phyloP scores from a whole-genome alignment of 2,113 vertebrate species.

The Hippocampus zosterae region DNA sequence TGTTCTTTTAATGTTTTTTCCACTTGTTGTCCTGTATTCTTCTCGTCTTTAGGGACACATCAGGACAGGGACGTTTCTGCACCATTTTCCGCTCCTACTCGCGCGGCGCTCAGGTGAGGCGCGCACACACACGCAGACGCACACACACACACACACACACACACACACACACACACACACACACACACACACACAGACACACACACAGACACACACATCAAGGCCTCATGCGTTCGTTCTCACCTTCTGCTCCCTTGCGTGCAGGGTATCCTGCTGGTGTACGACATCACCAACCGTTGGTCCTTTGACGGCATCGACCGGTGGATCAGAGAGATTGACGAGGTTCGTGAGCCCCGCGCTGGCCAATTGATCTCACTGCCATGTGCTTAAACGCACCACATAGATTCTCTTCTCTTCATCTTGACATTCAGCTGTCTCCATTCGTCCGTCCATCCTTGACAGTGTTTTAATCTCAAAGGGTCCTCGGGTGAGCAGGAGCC shows the following conservation, averaged over 20 bases:
- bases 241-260: not conserved
- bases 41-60: slow-evolving; percentile 85
- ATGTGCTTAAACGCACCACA: not conserved
- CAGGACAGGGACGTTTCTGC: slow-evolving; percentile 96
- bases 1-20: no score
- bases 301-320: slow-evolving; percentile 98
- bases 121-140: not conserved
- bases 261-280: slow-evolving; percentile 95
- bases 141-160: not conserved
- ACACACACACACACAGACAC: no score
- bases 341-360: slow-evolving; percentile 70
- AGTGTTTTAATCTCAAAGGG: no score
- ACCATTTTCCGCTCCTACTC: slow-evolving; percentile 99
- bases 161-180: not conserved
- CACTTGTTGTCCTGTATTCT: slow-evolving; percentile 7
- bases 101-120: slow-evolving; percentile 91
- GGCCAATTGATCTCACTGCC: not conserved
- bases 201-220: not conserved
- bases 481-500: no score
- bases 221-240: no score
- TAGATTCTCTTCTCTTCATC: not conserved
- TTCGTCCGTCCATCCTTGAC: no score
- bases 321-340: slow-evolving; percentile 98
- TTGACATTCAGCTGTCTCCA: not conserved
- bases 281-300: slow-evolving; percentile 99